Base-by-base conservation (phyloP, 2,113 vertebrate species). In the Hepsetus odoe region DNA sequence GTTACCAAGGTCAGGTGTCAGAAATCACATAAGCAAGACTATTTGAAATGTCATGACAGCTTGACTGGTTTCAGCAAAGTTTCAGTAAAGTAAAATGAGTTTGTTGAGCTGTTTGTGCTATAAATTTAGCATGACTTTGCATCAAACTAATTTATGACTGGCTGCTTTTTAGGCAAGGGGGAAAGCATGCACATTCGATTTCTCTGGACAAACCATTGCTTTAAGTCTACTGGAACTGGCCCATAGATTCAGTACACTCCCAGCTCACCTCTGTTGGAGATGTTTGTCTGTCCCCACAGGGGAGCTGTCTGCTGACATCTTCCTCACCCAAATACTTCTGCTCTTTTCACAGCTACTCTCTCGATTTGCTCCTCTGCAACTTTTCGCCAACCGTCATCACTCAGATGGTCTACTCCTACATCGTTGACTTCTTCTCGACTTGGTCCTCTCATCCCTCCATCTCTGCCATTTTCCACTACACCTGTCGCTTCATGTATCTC, bases 201-300 rank as follows among this genome's bases (percentile, higher is more conserved):
- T 3, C 14, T 46, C 14, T 46, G 12, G 35, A 4, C 35, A 9
- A 46, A 46, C 13, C 18, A 16, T 16, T 2, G 1, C 44, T 46
- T 14, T 73, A 30, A 32, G 26, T 44, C 16, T 5, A 61, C 30
- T 18, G 12, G 13, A 65, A 18, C 14, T n/a, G 32, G 32, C 35
- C 20, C 7, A 14, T 10, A 58, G n/a, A 26, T 40, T 18, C 26
- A 5, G 2, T 8, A 24, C 33, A 53, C 26, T 26, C 49, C 70
- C 30, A 24, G 18, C 84, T 85, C 80, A 92, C 90, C 88, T 92
- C 90, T 72, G 89, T 89, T 56, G 86, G 87, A 72, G 88, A 84
- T 67, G 84, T 84, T 85, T 30, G 83, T 79, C 86, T 90, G 82
- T 92, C 89, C 82, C 83, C 74, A 62, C 83, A 86, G n/a, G 88